Evolutionary conservation across 2,888 invertebrate species (phyloP).

Genomic region (Tanaodytes sp.): DNA sequence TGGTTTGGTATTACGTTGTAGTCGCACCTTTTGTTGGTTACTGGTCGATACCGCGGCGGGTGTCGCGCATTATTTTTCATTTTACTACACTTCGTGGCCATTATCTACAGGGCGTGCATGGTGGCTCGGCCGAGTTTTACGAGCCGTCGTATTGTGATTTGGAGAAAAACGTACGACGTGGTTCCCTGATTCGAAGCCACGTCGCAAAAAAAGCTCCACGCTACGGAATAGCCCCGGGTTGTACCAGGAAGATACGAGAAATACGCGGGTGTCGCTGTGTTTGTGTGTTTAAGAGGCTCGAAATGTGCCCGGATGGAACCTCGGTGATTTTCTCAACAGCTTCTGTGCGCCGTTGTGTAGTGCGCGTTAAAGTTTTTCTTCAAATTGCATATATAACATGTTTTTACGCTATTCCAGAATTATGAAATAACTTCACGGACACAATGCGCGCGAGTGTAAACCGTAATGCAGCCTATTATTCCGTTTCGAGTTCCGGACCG

Average conservation of each 20-base stretch:
- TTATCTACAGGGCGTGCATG: slow-evolving; percentile 43
- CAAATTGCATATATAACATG: slow-evolving; percentile 24
- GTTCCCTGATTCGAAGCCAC: slow-evolving; percentile 50
- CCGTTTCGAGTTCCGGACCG: neutral
- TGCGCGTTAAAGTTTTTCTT: slow-evolving; percentile 33
- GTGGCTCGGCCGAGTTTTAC: slow-evolving; percentile 40
- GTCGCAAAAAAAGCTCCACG: slow-evolving; percentile 37
- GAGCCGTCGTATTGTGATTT: slow-evolving; percentile 49
- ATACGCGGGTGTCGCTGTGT: slow-evolving; percentile 35
- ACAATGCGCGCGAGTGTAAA: slow-evolving; percentile 15
- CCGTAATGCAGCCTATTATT: neutral
- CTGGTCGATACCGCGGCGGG: slow-evolving; percentile 10
- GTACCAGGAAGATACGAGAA: slow-evolving; percentile 47
- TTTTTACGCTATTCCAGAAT: slow-evolving; percentile 29
- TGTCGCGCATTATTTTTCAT: slow-evolving; percentile 39
- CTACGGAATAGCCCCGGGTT: slow-evolving; percentile 43
- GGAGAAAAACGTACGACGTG: slow-evolving; percentile 50
- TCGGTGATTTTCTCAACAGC: slow-evolving; percentile 51
- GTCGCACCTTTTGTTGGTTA: slow-evolving; percentile 8
- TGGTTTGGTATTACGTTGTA: slow-evolving; percentile 4
- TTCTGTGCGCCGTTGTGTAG: slow-evolving; percentile 27
- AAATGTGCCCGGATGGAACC: slow-evolving; percentile 44
- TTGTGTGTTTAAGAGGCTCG: slow-evolving; percentile 51
- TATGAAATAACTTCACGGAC: slow-evolving; percentile 30
- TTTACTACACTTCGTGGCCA: slow-evolving; percentile 35